These are phyloP conservation scores for Pollimyrus isidori DNA, from an alignment of 2,113 vertebrate species.

Conservation along the genomic window DNA sequence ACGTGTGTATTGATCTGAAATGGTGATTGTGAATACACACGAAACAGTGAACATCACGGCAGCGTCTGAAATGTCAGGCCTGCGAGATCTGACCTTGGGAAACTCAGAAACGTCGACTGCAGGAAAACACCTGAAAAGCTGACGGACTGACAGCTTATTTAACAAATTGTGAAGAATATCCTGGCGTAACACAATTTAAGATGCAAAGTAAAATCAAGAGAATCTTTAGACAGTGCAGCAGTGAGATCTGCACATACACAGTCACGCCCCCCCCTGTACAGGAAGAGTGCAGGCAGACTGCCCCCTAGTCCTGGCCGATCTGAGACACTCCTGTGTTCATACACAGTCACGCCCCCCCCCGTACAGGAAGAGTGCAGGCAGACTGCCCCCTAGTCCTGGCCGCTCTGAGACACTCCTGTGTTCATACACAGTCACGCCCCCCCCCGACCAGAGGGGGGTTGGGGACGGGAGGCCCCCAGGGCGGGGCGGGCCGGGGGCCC, in stretches of 20 bases:
- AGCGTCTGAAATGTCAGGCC: not conserved
- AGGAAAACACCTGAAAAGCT: not conserved
- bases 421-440: not conserved
- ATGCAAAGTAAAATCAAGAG: not conserved
- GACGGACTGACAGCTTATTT: not conserved
- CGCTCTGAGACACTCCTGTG: no score
- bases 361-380: no score
- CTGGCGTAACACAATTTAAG: not conserved
- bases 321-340: no score
- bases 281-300: conserved; percentile 39
- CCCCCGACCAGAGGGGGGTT: no score
- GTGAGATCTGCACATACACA: not conserved
- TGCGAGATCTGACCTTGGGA: not conserved
- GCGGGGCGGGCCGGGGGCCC: no score
- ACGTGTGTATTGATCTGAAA: not conserved
- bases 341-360: conserved; percentile 8
- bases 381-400: no score
- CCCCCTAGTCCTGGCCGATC: no score
- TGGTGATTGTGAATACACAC: not conserved
- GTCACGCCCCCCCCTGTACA: not conserved
- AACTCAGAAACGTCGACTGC: not conserved
- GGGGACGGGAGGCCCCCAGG: no score
- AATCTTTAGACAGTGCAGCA: not conserved
- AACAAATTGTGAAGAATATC: not conserved
- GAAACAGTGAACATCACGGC: not conserved